Percentiles rank a stretch among this genome's conserved stretches.
phyloP scores from a whole-genome alignment of 2,797 vertebrate genomes.

The Lutjanus campechanus region DNA sequence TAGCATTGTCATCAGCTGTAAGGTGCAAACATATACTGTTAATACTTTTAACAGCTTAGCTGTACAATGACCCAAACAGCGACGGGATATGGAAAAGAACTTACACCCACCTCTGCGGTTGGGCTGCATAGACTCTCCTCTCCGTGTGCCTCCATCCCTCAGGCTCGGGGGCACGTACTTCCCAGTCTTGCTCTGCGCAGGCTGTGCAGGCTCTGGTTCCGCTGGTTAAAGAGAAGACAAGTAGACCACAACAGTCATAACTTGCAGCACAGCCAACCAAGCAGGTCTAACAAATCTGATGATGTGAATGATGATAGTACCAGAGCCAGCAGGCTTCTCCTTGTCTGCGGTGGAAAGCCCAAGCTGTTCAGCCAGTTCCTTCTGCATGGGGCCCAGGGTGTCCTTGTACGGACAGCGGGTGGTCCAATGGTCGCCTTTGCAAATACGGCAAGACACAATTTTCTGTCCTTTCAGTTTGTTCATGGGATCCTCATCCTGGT shows the following conservation, averaged over 20 bases:
- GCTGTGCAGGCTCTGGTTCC: conserved; percentile 92
- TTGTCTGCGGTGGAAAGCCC: conserved; percentile 94
- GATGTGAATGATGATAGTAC: conserved; percentile 52
- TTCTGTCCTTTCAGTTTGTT: conserved; percentile 98
- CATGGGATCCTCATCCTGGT: conserved; percentile 97
- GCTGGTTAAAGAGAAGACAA: conserved; percentile 44
- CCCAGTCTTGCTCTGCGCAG: conserved; percentile 93
- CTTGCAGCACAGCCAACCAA: neutral
- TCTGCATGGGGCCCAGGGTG: conserved; percentile 98
- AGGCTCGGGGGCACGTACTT: conserved; percentile 96
- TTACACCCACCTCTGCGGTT: conserved; percentile 90
- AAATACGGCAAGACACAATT: conserved; percentile 97
- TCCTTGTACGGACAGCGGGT: conserved; percentile 98
- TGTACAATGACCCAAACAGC: rapidly evolving
- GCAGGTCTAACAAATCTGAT: neutral
- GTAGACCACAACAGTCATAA: neutral
- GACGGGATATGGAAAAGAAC: rapidly evolving
- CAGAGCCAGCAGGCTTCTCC: conserved; percentile 89
- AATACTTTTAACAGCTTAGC: neutral
- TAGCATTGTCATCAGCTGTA: conserved; percentile 96
- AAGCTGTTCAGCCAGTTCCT: conserved; percentile 96
- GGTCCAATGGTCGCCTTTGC: conserved; percentile 99
- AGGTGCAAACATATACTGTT: neutral
- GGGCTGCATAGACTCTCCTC: conserved; percentile 98
- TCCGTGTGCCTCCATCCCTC: conserved; percentile 91